Evolutionary conservation across 2,888 invertebrate genomes (phyloP), one percentile per base, ranked within the genome.

Genomic region (Watsonalla binaria): DNA sequence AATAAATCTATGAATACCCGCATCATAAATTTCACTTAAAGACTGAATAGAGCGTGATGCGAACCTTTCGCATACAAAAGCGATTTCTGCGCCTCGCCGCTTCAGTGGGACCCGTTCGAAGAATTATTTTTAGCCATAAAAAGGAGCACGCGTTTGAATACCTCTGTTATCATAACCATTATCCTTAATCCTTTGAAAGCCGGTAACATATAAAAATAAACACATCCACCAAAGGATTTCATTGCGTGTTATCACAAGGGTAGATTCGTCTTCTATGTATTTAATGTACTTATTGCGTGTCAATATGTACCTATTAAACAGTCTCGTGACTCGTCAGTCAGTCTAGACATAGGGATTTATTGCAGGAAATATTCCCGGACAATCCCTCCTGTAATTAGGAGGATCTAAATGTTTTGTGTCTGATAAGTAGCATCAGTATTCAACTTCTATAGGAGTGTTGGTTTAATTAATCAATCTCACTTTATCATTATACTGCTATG

Each of bases 1-100:
- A 58, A 58, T 49, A 69, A 71, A 68, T 62, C 66, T 64, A 66
- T 70, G 68, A 73, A 73, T 77, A 75, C 73, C 74, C 74, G 73
- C 66, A 65, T 73, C 78, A 75, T 78, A 80, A 83, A 83, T 78
- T 81, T 73, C 75, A 76, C 76, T 80, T 72, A 76, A 76, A 74
- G 66, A 78, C 81, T 79, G 75, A 82, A 82, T 79, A 72, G 78
- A 70, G 58, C 61, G 66, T 66, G 76, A 73, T 68, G 71, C 61
- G 68, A 65, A 65, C 63, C 64, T 76, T 74, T 69, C 69, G 39
- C 39, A 63, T 73, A 83, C 79, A 83, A 85, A 80, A 71, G 74
- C 65, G 72, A 77, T 79, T 82, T 81, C 80, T 80, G 73, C 78
- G 70, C 71, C 72, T 67, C 68, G 54, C 60, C 61, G 60, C 70